These are phyloP conservation scores for Hermaeophaga mercurialis DNA, from an alignment of 2,888 invertebrate genomes.

Conservation along the genomic window DNA sequence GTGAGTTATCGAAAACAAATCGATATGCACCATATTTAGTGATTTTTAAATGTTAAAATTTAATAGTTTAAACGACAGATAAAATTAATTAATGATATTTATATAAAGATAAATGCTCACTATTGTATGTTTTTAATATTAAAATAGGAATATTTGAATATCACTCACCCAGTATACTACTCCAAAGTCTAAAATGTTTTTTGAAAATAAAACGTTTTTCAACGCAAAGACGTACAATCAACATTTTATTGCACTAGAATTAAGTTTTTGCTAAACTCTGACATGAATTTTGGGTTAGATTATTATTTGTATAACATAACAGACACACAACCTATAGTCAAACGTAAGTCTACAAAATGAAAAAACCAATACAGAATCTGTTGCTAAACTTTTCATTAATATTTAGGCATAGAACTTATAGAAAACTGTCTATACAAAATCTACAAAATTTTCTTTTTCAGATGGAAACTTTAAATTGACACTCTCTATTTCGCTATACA, in stretches of 20 bases:
- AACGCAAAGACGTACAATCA: constrained; percentile 11
- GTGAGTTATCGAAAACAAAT: neutral
- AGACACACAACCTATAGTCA: constrained; percentile 17
- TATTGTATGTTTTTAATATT: no score
- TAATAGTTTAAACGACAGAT: no score
- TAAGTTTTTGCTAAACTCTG: constrained; percentile 10
- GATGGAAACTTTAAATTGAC: no score
- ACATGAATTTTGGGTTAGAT: constrained; percentile 2
- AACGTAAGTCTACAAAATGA: neutral
- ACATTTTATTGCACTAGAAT: constrained; percentile 28
- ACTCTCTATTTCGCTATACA: no score
- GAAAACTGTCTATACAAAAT: no score
- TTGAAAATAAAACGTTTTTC: neutral
- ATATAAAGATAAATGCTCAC: no score
- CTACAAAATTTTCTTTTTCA: no score
- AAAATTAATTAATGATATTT: no score
- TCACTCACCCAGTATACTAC: neutral
- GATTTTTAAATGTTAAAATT: no score
- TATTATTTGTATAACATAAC: constrained; percentile 8
- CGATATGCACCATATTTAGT: no score
- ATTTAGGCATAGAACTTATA: no score
- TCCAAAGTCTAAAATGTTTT: neutral
- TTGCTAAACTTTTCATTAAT: neutral
- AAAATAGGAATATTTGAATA: no score
- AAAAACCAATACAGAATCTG: neutral